Base-by-base conservation (phyloP, 1,140 invertebrate genomes). In the Arctopsyche grandis region DNA sequence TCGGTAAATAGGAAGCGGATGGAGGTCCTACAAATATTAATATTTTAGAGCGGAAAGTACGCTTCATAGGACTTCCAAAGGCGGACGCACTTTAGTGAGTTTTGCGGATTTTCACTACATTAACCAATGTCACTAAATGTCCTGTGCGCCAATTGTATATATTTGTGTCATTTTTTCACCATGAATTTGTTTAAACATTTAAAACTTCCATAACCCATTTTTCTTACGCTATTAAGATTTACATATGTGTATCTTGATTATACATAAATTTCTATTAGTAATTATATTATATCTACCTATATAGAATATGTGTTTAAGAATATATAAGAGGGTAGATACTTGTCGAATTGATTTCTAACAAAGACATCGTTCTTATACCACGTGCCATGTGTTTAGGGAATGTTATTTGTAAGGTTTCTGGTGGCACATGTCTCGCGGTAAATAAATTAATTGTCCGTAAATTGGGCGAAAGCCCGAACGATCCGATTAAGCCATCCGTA, bases 11-110 rank as follows among this genome's bases (percentile, higher is more conserved):
- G 80, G 80, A 78, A 81, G 52, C 80, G 80, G 80, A 81, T 66
- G 77, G 80, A 81, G 52, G 66, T 81, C 80, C 58, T 81, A 81
- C 77, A 81, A 81, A 69, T 66, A 52, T 78, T 81, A 81, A 76
- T 81, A 79, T 48, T 78, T 80, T n/a, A 24, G 58, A 78, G 71
- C 48, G 70, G 80, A 78, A 81, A 75, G 74, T 22, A 75, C 46
- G 80, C 80, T 76, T 70, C 56, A 52, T 29, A 38, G 44, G 29
- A 58, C 80, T 24, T 66, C 44, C n/a, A 71, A 44, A 21, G 19
- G 44, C 60, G 26, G 24, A 66, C 69, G 48, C 19, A 71, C 14
- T 74, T 46, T 16, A 75, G 29, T 60, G 52, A 24, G 69, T 16
- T 75, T 75, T 81, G 76, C 70, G 80, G 80, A 81, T 81, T 75